A percentile compares a stretch with the other conserved stretches of the same genome.
phyloP scores from a whole-genome alignment of 2,888 invertebrate genomes.

The Bombylius discolor region DNA sequence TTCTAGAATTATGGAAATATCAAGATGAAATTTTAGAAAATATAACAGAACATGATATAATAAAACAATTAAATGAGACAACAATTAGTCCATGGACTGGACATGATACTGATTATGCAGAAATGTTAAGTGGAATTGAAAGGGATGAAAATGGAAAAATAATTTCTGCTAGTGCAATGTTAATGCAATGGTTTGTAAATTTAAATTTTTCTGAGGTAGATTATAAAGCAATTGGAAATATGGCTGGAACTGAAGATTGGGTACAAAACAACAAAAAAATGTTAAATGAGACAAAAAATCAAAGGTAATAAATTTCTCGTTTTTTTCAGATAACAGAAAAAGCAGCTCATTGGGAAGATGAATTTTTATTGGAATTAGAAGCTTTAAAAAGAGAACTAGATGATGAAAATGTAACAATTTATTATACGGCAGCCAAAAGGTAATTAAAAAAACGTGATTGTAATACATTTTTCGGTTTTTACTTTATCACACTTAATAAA shows the following conservation, averaged over 20 bases:
- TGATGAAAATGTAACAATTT: slow-evolving; percentile 36
- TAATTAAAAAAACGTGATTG: slow-evolving; percentile 15
- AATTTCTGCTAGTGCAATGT: slow-evolving; percentile 47
- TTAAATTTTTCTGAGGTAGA: slow-evolving; percentile 56
- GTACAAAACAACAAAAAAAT: slow-evolving; percentile 28
- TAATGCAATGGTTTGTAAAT: slow-evolving; percentile 49
- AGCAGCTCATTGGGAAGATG: slow-evolving; percentile 47
- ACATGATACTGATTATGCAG: slow-evolving; percentile 48
- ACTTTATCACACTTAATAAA: not conserved
- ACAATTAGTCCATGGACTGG: slow-evolving; percentile 51
- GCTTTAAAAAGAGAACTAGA: slow-evolving; percentile 26
- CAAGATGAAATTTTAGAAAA: slow-evolving; percentile 40
- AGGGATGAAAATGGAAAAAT: slow-evolving; percentile 48
- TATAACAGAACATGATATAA: slow-evolving; percentile 47
- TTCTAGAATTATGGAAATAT: slow-evolving; percentile 59
- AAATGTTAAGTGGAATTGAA: slow-evolving; percentile 47
- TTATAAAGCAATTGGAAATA: slow-evolving; percentile 52
- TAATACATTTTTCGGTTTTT: not conserved
- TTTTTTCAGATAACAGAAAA: slow-evolving; percentile 38
- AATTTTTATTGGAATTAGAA: slow-evolving; percentile 40
- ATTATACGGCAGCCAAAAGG: slow-evolving; percentile 49
- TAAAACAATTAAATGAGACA: slow-evolving; percentile 41
- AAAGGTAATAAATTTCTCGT: not conserved
- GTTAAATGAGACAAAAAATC: too few relatives aligned
- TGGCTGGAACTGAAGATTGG: slow-evolving; percentile 64